These are phyloP conservation scores for Aptenodytes forsteri DNA, from an alignment of 2,113 vertebrate species.

Conservation along the genomic window DNA sequence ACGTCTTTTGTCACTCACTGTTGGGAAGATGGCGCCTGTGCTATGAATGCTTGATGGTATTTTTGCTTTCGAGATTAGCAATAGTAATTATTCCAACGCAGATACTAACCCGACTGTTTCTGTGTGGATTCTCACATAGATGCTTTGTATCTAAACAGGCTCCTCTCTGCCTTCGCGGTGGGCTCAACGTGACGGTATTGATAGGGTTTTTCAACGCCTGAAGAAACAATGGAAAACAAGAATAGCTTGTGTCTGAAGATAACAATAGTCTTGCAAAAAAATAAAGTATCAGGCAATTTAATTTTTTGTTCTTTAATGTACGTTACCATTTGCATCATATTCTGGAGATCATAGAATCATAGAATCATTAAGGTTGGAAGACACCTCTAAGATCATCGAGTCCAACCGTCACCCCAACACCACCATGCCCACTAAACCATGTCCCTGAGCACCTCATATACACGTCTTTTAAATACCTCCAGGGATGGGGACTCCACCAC, in stretches of 20 bases:
- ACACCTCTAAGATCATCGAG: too few relatives aligned
- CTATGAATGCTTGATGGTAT: conserved; percentile 16
- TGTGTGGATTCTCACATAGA: neutral
- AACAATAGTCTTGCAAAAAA: neutral
- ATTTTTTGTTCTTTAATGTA: neutral
- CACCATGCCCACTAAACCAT: too few relatives aligned
- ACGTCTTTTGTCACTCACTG: conserved; percentile 69
- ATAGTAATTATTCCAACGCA: neutral
- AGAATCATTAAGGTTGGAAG: too few relatives aligned
- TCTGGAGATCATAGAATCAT: neutral
- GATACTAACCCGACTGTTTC: neutral
- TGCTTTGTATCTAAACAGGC: neutral
- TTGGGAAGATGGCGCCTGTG: conserved; percentile 48
- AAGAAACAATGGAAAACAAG: neutral
- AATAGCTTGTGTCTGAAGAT: neutral
- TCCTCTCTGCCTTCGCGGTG: neutral
- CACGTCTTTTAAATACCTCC: too few relatives aligned
- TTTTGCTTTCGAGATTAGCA: conserved; percentile 62
- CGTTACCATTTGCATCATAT: neutral
- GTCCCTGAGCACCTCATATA: too few relatives aligned
- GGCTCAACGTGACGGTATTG: accelerated
- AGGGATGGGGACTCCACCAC: too few relatives aligned
- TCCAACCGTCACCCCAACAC: too few relatives aligned
- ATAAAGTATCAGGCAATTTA: neutral
- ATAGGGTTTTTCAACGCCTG: neutral